phyloP scores from a whole-genome alignment of 2,797 vertebrate species.

The Miichthys miiuy region DNA sequence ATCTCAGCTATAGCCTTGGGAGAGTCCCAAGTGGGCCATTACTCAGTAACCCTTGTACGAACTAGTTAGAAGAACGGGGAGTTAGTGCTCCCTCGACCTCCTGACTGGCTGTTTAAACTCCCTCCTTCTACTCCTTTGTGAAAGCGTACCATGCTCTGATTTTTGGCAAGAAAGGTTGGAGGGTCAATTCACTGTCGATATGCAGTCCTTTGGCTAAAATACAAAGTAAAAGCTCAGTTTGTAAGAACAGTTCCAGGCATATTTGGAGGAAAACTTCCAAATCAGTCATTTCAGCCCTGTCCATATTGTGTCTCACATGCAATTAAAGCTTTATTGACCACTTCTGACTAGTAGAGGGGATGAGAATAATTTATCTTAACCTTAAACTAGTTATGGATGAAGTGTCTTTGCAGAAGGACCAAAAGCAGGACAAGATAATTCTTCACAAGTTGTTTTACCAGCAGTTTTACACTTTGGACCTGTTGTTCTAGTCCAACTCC shows the following conservation, averaged over 20 bases:
- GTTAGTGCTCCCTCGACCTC: conserved; percentile 2
- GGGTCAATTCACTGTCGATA: background rate
- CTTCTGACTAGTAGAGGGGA: background rate
- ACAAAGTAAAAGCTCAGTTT: background rate
- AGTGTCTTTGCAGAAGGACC: background rate
- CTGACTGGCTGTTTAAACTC: background rate
- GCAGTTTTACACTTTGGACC: background rate
- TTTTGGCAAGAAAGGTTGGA: background rate
- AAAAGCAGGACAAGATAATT: background rate
- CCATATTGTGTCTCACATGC: background rate
- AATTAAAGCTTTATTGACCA: background rate
- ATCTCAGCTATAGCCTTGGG: background rate
- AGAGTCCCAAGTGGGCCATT: conserved; percentile 16
- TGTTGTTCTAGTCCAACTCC: background rate
- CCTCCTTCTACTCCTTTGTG: background rate
- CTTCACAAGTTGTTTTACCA: background rate
- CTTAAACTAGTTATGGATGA: background rate
- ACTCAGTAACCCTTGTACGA: background rate
- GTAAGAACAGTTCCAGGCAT: background rate
- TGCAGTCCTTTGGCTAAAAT: background rate
- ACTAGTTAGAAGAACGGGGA: background rate
- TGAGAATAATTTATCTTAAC: background rate
- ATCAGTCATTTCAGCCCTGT: background rate
- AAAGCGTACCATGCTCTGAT: background rate
- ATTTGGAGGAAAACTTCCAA: background rate